Evolutionary conservation across 1,140 invertebrate genomes (phyloP).

Genomic region (Drosophila tropicalis): DNA sequence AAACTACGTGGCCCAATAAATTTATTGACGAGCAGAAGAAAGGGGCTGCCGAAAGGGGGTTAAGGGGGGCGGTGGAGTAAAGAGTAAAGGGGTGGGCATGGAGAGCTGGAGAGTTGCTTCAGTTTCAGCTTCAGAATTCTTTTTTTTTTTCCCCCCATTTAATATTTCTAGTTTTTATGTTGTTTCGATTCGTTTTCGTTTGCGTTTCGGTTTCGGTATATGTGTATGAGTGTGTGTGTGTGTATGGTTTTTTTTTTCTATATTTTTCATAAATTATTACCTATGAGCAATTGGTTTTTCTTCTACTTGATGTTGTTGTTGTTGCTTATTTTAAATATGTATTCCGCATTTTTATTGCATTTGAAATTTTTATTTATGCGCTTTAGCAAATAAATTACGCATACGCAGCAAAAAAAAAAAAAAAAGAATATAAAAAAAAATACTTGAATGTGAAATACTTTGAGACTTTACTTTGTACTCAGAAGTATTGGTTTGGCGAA

Average conservation of each 20-base stretch:
- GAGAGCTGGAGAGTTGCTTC: background rate
- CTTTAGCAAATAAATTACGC: conserved; percentile 76
- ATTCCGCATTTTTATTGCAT: conserved; percentile 74
- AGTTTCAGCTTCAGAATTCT: conserved; percentile 6
- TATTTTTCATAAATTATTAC: conserved; percentile 78
- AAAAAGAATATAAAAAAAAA: background rate
- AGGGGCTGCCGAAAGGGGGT: conserved; percentile 16
- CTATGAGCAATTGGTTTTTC: conserved; percentile 72
- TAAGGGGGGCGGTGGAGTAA: background rate
- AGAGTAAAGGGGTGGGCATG: conserved; percentile 1
- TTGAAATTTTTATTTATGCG: conserved; percentile 74
- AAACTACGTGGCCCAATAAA: conserved; percentile 74
- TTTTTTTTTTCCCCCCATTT: background rate
- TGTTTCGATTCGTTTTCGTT: conserved; percentile 8
- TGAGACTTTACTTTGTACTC: conserved; percentile 23
- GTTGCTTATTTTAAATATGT: conserved; percentile 52
- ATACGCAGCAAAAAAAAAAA: conserved; percentile 43
- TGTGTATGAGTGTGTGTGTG: conserved; percentile 4
- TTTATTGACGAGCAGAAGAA: conserved; percentile 29
- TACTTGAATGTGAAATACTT: conserved; percentile 45
- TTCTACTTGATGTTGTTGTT: conserved; percentile 4
- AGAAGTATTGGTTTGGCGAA: background rate
- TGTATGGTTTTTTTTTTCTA: conserved; percentile 32
- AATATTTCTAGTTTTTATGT: conserved; percentile 13
- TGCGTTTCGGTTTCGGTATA: conserved; percentile 23